Evolutionary conservation across 2,113 vertebrate species (phyloP).

Genomic region (Narcine bancroftii): DNA sequence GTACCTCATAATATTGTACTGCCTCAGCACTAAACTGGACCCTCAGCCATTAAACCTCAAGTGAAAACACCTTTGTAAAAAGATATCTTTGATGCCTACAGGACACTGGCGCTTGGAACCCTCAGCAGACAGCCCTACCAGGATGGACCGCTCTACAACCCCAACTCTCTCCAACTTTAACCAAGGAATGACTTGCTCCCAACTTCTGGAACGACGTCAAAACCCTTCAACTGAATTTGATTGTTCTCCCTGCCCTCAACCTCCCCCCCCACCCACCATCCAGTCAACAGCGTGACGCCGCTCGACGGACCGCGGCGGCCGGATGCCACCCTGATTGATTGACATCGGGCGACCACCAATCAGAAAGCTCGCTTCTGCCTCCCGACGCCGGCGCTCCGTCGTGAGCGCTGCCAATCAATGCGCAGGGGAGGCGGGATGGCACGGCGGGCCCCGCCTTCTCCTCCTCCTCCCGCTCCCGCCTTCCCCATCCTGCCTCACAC

Average conservation of each 20-base stretch:
- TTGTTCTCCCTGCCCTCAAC: background rate
- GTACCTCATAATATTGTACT: too few relatives aligned
- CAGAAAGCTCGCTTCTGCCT: background rate
- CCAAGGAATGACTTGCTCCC: too few relatives aligned
- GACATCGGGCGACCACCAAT: background rate
- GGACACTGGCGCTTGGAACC: background rate
- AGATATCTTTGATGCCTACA: too few relatives aligned
- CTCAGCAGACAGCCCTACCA: background rate
- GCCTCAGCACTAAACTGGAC: too few relatives aligned
- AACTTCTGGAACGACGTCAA: background rate
- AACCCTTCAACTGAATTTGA: background rate
- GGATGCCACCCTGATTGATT: background rate
- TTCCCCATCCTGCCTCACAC: background rate
- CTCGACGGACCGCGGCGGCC: background rate
- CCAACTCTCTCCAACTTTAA: background rate
- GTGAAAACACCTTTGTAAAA: too few relatives aligned
- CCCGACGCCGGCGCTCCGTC: background rate
- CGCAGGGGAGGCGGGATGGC: background rate
- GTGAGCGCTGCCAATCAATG: background rate
- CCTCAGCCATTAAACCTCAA: too few relatives aligned
- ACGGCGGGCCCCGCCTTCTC: too few relatives aligned
- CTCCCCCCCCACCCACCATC: too few relatives aligned
- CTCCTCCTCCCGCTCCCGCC: background rate
- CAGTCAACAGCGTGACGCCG: background rate
- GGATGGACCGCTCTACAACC: background rate